These are phyloP conservation scores for Perdix hodgsoniae DNA, from an alignment of 2,797 vertebrate genomes.

Conservation along the genomic window DNA sequence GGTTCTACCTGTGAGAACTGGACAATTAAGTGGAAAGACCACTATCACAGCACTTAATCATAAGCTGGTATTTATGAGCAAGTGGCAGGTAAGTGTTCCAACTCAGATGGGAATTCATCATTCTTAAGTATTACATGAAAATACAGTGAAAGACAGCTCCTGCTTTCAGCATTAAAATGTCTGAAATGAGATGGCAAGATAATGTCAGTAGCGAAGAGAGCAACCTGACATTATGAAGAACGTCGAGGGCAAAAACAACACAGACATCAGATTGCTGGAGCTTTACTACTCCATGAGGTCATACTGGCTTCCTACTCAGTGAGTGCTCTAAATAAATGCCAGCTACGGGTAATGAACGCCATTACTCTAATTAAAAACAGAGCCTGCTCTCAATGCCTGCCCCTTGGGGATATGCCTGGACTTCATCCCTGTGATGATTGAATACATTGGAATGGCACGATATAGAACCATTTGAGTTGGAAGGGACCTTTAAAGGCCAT, in stretches of 20 bases:
- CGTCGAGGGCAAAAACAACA: neutral
- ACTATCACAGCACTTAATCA: neutral
- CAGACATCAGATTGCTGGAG: neutral
- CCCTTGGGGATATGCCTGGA: constrained; percentile 18
- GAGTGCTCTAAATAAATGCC: neutral
- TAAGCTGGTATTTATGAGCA: neutral
- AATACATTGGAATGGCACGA: neutral
- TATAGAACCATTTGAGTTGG: neutral
- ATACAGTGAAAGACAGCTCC: neutral
- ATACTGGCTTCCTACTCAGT: neutral
- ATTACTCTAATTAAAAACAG: constrained; percentile 36
- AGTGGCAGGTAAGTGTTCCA: neutral
- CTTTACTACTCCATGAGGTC: neutral
- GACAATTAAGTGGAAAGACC: neutral
- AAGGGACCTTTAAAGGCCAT: too few relatives aligned
- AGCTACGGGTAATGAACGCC: constrained; percentile 8
- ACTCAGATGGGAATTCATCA: neutral
- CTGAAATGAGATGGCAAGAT: neutral
- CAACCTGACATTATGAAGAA: neutral
- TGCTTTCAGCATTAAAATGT: neutral
- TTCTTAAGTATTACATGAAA: neutral
- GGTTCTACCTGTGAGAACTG: neutral
- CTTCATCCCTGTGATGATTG: neutral
- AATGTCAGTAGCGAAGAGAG: neutral
- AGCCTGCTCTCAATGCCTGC: neutral